These are phyloP conservation scores for Scelioninae gen. 1 DNA, from an alignment of 2,888 invertebrate species.

Conservation along the genomic window DNA sequence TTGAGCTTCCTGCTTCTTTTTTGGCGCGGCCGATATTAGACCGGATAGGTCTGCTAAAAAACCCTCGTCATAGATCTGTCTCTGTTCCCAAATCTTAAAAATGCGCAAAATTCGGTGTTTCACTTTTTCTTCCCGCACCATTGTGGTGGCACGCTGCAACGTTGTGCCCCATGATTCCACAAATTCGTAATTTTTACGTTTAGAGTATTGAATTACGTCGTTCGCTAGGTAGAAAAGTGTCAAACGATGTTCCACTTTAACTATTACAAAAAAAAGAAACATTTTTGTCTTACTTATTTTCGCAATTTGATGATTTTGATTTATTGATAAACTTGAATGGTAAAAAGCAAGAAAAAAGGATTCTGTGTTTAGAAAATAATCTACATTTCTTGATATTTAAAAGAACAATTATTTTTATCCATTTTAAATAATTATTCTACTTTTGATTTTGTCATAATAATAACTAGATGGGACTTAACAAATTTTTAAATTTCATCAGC, in stretches of 20 bases:
- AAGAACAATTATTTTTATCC: no score
- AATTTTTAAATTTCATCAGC: background rate
- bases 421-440: no score
- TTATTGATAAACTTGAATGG: no score
- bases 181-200: slow-evolving; percentile 94
- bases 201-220: slow-evolving; percentile 98
- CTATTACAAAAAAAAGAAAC: no score
- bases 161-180: slow-evolving; percentile 97
- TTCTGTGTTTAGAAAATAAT: no score
- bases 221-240: slow-evolving; percentile 97
- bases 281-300: no score
- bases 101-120: slow-evolving; percentile 94
- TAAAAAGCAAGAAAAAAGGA: no score
- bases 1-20: slow-evolving; percentile 88
- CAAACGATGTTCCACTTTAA: slow-evolving; percentile 93
- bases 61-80: slow-evolving; percentile 95
- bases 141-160: slow-evolving; percentile 94
- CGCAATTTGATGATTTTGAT: no score
- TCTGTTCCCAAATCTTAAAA: slow-evolving; percentile 98
- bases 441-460: no score
- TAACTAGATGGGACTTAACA: no score
- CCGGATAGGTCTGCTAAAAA: slow-evolving; percentile 94
- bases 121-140: slow-evolving; percentile 95
- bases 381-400: no score
- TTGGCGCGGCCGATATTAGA: slow-evolving; percentile 91